A percentile compares a stretch with the other conserved stretches of the same genome.
phyloP scores from a whole-genome alignment of 2,797 vertebrate species.

The Danionella dracula region DNA sequence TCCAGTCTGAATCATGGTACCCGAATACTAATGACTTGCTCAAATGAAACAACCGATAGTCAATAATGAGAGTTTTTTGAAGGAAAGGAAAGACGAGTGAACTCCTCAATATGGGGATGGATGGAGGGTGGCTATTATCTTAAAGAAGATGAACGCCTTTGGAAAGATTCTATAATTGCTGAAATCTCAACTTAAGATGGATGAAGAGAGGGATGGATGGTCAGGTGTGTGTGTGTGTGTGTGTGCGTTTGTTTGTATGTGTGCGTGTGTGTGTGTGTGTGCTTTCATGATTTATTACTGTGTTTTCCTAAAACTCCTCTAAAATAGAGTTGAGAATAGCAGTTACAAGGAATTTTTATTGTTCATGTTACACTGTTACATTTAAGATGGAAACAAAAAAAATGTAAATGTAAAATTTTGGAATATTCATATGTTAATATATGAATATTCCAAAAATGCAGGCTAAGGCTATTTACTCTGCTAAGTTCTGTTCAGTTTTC shows the following conservation, averaged over 20 bases:
- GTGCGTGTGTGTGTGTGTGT: too few relatives aligned
- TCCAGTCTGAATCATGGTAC: neutral
- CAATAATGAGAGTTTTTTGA: slow-evolving; percentile 14
- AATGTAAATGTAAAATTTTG: too few relatives aligned
- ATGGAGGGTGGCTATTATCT: slow-evolving; percentile 14
- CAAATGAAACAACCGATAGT: slow-evolving; percentile 19
- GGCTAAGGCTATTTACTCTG: too few relatives aligned
- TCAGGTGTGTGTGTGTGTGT: neutral
- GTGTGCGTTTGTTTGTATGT: slow-evolving; percentile 1
- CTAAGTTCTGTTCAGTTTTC: too few relatives aligned
- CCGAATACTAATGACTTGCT: neutral
- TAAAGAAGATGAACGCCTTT: slow-evolving; percentile 9
- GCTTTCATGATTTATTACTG: too few relatives aligned
- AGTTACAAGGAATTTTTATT: too few relatives aligned
- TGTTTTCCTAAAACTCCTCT: too few relatives aligned
- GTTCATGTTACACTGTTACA: too few relatives aligned
- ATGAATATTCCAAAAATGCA: too few relatives aligned
- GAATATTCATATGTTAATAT: too few relatives aligned
- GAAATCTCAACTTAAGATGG: neutral
- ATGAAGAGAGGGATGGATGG: neutral
- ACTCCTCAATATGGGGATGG: slow-evolving; percentile 5
- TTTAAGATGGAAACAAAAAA: too few relatives aligned
- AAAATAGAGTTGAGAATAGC: too few relatives aligned
- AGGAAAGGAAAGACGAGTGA: slow-evolving; percentile 1
- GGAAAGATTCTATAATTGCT: slow-evolving; percentile 6